These are phyloP conservation scores for Formica exsecta DNA, from an alignment of 1,140 invertebrate species.

Conservation along the genomic window DNA sequence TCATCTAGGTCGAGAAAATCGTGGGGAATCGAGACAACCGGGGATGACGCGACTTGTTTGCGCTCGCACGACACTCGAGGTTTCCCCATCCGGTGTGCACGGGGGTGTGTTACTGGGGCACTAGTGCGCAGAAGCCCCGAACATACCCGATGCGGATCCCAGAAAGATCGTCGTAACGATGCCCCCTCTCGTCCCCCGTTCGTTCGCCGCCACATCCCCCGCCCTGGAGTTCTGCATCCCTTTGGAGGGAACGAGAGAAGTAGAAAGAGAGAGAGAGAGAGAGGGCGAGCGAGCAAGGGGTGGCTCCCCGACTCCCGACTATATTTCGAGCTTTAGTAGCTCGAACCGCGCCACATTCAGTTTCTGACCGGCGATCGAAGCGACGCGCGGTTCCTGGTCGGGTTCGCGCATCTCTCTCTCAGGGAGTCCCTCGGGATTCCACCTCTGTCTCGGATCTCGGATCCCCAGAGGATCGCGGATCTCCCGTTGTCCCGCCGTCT, in stretches of 20 bases:
- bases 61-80: constrained; percentile 67
- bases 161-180: constrained; percentile 56
- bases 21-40: neutral
- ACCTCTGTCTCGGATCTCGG: neutral
- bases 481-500: neutral
- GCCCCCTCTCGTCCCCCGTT: constrained; percentile 17
- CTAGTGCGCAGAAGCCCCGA: constrained; percentile 83
- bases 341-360: constrained; percentile 76
- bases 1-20: neutral
- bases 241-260: constrained; percentile 33
- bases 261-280: constrained; percentile 13
- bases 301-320: constrained; percentile 79
- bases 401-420: neutral
- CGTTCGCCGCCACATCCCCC: constrained; percentile 17
- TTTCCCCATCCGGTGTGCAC: constrained; percentile 60
- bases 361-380: constrained; percentile 73
- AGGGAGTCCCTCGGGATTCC: constrained; percentile 10
- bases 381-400: constrained; percentile 50
- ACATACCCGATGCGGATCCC: constrained; percentile 77
- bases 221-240: constrained; percentile 18
- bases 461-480: neutral
- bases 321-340: constrained; percentile 74
- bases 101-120: constrained; percentile 85
- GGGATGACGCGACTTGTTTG: constrained; percentile 60
- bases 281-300: constrained; percentile 74